phyloP scores from a whole-genome alignment of 64 coral and sea anemone species.

The Montipora foliosa region DNA sequence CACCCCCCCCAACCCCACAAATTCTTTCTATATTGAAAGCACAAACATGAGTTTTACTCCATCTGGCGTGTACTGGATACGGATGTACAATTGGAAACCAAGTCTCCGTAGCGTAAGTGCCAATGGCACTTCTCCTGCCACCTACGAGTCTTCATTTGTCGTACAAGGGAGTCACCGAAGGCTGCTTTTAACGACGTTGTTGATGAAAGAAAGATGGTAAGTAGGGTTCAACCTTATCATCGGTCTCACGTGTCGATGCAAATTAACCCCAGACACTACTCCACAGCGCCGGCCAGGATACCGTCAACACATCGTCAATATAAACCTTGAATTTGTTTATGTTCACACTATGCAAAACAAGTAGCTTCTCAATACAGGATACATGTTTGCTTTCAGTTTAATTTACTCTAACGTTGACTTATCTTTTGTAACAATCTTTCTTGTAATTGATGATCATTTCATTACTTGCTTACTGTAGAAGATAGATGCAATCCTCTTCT shows the following conservation, averaged over 20 bases:
- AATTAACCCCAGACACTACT: too few species aligned
- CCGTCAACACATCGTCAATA: too few species aligned
- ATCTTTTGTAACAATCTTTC: too few species aligned
- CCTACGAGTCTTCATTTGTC: not conserved
- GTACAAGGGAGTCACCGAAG: not conserved
- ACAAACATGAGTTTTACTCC: not conserved
- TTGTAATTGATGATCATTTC: not conserved
- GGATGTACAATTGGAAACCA: not conserved
- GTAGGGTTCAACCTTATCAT: not conserved
- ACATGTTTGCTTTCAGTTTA: too few species aligned
- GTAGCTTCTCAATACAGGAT: too few species aligned
- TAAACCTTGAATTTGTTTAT: too few species aligned
- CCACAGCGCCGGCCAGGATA: too few species aligned
- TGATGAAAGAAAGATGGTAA: not conserved
- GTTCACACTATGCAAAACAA: too few species aligned
- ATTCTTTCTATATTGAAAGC: not conserved
- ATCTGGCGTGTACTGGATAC: not conserved
- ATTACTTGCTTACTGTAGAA: not conserved
- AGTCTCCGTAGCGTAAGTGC: not conserved
- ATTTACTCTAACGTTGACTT: too few species aligned
- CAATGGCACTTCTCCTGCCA: not conserved
- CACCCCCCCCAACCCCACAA: too few species aligned
- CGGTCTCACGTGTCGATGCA: too few species aligned
- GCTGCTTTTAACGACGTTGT: constrained; percentile 8
- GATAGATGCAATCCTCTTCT: not conserved